Conservation (phyloP, 1,140 invertebrate species). For the Onthophagus taurus region DNA sequence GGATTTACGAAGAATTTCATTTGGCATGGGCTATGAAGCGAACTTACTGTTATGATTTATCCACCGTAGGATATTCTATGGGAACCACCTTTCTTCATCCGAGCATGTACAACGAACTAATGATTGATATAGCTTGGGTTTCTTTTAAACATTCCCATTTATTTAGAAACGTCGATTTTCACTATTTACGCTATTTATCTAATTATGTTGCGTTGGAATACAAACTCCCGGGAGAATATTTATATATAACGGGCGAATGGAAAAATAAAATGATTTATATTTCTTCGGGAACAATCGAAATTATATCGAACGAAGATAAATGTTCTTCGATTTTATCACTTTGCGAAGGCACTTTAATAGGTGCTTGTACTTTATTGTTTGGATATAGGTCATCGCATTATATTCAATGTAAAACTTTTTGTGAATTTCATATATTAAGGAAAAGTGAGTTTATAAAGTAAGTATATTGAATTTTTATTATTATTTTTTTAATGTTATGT, state of each 20-base stretch:
- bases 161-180: conserved; percentile 11
- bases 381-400: conserved; percentile 9
- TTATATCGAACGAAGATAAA: conserved; percentile 17
- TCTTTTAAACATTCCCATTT: conserved; percentile 14
- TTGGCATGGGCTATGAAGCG: neutral
- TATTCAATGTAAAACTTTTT: conserved; percentile 16
- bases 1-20: neutral
- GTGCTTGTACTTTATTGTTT: conserved; percentile 13
- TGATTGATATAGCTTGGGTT: conserved; percentile 6
- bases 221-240: conserved; percentile 15
- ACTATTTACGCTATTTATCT: conserved; percentile 12
- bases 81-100: neutral
- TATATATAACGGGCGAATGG: conserved; percentile 14
- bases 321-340: conserved; percentile 15
- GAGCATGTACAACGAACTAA: conserved; percentile 6
- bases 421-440: conserved; percentile 13
- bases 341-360: conserved; percentile 14
- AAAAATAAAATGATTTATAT: conserved; percentile 19
- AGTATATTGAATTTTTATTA: neutral
- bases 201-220: conserved; percentile 16
- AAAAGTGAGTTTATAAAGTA: conserved; percentile 10
- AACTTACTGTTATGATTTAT: neutral
- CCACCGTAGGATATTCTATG: neutral
- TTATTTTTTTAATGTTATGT: neutral
- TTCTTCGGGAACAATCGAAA: conserved; percentile 13